A percentile compares a stretch with the other conserved stretches of the same genome.
phyloP scores from a whole-genome alignment of 2,113 vertebrate species.

The Grallaria varia region DNA sequence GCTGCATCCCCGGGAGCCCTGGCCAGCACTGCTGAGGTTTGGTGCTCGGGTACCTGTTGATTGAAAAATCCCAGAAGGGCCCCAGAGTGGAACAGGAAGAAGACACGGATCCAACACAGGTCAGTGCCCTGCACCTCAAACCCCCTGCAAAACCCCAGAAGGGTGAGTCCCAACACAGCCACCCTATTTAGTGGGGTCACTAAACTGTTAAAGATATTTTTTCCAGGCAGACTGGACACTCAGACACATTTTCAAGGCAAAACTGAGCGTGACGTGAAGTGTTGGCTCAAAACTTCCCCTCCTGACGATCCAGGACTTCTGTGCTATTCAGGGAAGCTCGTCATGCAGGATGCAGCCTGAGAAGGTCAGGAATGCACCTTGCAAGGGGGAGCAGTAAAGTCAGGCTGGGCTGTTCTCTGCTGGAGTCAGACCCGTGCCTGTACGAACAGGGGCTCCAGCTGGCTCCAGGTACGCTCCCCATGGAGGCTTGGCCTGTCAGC shows the following conservation, averaged over 20 bases:
- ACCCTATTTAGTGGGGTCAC: neutral
- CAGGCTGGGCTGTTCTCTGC: neutral
- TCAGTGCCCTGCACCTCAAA: neutral
- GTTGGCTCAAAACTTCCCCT: neutral
- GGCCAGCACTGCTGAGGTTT: slow-evolving; percentile 22
- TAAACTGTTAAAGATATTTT: neutral
- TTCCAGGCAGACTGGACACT: neutral
- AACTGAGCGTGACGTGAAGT: neutral
- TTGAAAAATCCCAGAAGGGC: neutral
- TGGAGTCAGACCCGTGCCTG: neutral
- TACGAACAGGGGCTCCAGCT: neutral
- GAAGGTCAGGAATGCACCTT: slow-evolving; percentile 20
- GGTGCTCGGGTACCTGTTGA: slow-evolving; percentile 46
- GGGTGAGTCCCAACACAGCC: neutral
- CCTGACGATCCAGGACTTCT: neutral
- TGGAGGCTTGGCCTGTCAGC: slow-evolving; percentile 38
- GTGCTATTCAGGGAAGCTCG: neutral
- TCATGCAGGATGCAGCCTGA: neutral
- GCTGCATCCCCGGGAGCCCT: neutral
- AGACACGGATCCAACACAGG: neutral
- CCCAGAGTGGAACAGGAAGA: neutral
- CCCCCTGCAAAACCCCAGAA: neutral
- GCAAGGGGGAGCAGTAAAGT: neutral
- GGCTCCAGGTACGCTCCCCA: neutral
- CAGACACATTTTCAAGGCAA: neutral